Percentiles rank a stretch among this genome's conserved stretches.
Evolutionary conservation across 2,888 invertebrate species (phyloP).

Genomic region (Yponomeuta malinellus): DNA sequence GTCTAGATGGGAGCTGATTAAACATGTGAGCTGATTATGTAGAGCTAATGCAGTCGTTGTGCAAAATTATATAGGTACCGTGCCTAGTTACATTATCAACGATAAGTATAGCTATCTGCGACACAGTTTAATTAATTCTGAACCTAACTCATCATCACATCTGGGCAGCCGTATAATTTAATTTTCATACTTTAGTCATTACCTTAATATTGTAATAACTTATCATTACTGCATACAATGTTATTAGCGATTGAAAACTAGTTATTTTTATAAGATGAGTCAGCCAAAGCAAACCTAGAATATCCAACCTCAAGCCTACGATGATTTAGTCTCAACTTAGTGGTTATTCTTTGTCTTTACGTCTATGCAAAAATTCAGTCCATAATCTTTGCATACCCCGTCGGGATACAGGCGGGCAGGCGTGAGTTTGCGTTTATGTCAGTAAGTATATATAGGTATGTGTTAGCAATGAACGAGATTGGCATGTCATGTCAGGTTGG

Average conservation of each 20-base stretch:
- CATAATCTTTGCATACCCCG: no score
- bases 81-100: background rate
- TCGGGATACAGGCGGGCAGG: no score
- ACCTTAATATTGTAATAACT: constrained; percentile 2
- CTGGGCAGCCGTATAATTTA: background rate
- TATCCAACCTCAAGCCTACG: no score
- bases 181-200: background rate
- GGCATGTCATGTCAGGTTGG: no score
- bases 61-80: background rate
- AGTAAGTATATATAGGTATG: no score
- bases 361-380: no score
- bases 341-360: no score
- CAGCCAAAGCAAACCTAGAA: background rate
- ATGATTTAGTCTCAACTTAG: no score
- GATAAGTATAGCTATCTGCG: constrained; percentile 1
- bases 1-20: background rate
- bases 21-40: background rate
- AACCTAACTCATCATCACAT: constrained; percentile 1
- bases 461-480: no score
- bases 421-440: no score
- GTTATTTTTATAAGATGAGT: background rate
- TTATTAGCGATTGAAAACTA: background rate
- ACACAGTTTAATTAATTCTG: background rate
- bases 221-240: background rate
- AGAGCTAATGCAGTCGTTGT: background rate